These are phyloP conservation scores for Pluvianellus socialis DNA, from an alignment of 2,113 vertebrate genomes.

Conservation along the genomic window DNA sequence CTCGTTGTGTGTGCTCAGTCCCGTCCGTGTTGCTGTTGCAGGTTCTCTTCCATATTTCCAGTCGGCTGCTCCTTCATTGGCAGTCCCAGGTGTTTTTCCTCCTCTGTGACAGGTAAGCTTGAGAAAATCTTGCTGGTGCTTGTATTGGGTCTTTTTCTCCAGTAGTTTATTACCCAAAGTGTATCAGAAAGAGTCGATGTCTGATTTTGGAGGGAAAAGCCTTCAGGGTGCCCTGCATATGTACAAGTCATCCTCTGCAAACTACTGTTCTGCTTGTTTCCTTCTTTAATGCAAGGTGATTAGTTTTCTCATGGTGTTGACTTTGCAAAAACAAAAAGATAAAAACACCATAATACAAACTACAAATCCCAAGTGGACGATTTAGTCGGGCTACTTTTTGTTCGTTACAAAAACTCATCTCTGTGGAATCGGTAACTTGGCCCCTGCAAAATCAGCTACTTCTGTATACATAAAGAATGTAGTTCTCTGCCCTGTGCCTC, in stretches of 20 bases:
- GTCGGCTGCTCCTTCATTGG: not conserved
- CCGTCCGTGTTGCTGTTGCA: fast-evolving
- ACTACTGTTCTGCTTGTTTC: not conserved
- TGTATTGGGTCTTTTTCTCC: too few species aligned
- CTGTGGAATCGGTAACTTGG: not conserved
- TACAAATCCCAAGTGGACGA: not conserved
- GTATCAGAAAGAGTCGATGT: fast-evolving
- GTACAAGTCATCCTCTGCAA: not conserved
- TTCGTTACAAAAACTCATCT: not conserved
- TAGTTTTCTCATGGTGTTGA: not conserved
- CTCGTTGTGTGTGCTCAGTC: not conserved
- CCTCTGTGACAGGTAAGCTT: not conserved
- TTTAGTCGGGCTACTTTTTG: not conserved
- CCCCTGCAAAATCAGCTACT: not conserved
- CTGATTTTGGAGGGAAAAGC: not conserved
- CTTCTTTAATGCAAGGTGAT: not conserved
- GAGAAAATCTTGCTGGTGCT: not conserved
- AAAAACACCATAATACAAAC: not conserved
- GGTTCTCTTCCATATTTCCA: not conserved
- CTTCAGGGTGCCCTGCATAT: fast-evolving
- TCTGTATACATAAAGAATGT: too few species aligned
- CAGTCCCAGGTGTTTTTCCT: not conserved
- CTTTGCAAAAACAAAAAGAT: not conserved
- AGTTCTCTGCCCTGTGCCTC: not conserved
- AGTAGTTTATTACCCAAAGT: not conserved